Percentiles rank a stretch among this genome's conserved stretches.
phyloP scores from a whole-genome alignment of 2,888 invertebrate species.

The Nezara viridula region DNA sequence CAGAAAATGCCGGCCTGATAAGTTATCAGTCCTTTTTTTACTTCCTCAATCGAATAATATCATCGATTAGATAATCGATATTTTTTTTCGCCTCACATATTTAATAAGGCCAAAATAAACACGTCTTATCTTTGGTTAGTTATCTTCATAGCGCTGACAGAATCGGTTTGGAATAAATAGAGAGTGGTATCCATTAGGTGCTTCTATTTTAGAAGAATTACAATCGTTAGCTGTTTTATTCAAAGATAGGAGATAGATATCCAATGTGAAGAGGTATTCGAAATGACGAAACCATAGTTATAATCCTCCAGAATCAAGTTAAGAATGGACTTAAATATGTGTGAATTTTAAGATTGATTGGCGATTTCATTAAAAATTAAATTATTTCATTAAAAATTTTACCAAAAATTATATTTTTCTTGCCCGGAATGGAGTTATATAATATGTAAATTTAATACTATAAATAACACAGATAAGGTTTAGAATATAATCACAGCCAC shows the following conservation, averaged over 20 bases:
- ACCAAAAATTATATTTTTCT: no score
- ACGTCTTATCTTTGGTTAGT: not conserved
- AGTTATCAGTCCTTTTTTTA: not conserved
- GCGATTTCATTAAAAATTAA: no score
- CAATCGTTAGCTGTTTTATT: not conserved
- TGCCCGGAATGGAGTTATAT: no score
- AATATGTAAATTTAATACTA: no score
- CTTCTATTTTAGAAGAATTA: not conserved
- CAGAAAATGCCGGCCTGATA: not conserved
- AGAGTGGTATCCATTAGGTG: not conserved
- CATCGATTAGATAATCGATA: slow-evolving; percentile 9
- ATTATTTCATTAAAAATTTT: no score
- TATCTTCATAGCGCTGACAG: not conserved
- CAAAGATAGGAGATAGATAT: not conserved
- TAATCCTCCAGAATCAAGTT: no score
- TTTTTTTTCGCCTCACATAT: slow-evolving; percentile 32
- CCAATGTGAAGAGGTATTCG: not conserved
- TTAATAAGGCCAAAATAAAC: slow-evolving; percentile 30
- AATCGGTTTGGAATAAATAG: not conserved
- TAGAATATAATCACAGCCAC: no score
- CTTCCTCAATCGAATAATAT: not conserved
- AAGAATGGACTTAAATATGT: no score
- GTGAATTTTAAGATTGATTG: no score
- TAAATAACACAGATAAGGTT: no score
- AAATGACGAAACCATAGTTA: no score